Conservation (phyloP, 1,140 invertebrate species). For the Drosophila oshimai region DNA sequence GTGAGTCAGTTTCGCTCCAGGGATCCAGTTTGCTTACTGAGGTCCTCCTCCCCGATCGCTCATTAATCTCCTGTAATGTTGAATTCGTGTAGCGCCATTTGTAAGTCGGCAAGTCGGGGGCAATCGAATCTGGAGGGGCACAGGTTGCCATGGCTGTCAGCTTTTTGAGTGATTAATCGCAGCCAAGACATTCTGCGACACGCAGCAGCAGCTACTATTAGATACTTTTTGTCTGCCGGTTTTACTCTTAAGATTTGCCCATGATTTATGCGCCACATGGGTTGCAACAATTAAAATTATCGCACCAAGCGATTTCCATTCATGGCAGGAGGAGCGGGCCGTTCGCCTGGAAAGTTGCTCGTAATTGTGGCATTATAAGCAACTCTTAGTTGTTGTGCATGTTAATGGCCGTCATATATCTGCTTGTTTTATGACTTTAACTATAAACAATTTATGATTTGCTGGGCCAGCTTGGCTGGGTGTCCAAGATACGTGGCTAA, state of each 20-base stretch:
- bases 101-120: constrained; percentile 48
- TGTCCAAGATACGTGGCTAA: constrained; percentile 5
- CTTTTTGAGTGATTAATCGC: constrained; percentile 77
- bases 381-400: constrained; percentile 33
- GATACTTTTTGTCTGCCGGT: constrained; percentile 66
- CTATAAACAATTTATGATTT: constrained; percentile 75
- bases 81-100: constrained; percentile 72
- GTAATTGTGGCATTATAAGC: constrained; percentile 49
- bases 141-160: constrained; percentile 37
- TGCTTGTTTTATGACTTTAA: constrained; percentile 65
- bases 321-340: background rate
- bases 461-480: constrained; percentile 1
- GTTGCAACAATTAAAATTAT: constrained; percentile 74
- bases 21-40: background rate
- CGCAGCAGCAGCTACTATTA: constrained; percentile 65
- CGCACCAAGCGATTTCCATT: constrained; percentile 35
- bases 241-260: constrained; percentile 61
- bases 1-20: constrained; percentile 13
- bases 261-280: constrained; percentile 63
- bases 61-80: constrained; percentile 50
- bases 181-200: constrained; percentile 64
- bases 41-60: constrained; percentile 1
- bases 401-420: constrained; percentile 69
- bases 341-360: constrained; percentile 43
- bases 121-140: background rate